phyloP scores from a whole-genome alignment of 2,888 invertebrate genomes.

The Ctenicera cuprea region DNA sequence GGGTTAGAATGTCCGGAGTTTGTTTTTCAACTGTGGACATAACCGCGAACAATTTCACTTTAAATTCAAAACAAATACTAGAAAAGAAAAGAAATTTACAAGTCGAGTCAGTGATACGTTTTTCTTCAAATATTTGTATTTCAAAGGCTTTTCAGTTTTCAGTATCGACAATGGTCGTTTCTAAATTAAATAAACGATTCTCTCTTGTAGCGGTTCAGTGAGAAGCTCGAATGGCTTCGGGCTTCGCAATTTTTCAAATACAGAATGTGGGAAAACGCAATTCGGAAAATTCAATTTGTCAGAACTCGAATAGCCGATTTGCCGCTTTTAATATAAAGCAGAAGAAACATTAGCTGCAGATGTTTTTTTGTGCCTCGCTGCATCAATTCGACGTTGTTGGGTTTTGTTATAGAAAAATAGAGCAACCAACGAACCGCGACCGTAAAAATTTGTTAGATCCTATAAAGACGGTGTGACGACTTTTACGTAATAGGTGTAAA shows the following conservation, averaged over 20 bases:
- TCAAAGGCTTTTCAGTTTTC: slow-evolving; percentile 60
- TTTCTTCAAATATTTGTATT: slow-evolving; percentile 62
- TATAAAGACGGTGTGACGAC: neutral
- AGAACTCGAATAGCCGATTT: slow-evolving; percentile 53
- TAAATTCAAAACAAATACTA: slow-evolving; percentile 55
- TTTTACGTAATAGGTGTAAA: slow-evolving; percentile 21
- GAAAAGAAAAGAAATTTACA: slow-evolving; percentile 52
- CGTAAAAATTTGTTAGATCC: slow-evolving; percentile 22
- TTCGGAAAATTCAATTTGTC: slow-evolving; percentile 64
- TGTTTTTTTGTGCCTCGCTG: slow-evolving; percentile 51
- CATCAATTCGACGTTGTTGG: slow-evolving; percentile 16
- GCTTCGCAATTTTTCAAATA: slow-evolving; percentile 64
- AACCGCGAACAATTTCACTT: slow-evolving; percentile 53
- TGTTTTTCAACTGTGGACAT: slow-evolving; percentile 38
- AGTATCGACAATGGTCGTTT: slow-evolving; percentile 50
- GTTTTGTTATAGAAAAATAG: slow-evolving; percentile 4
- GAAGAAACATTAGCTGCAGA: slow-evolving; percentile 53
- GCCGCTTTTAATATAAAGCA: slow-evolving; percentile 54
- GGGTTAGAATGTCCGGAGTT: slow-evolving; percentile 33
- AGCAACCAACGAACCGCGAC: neutral
- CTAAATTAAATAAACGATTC: slow-evolving; percentile 55
- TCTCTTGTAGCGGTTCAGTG: slow-evolving; percentile 59
- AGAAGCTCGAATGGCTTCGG: slow-evolving; percentile 60
- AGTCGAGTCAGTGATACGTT: slow-evolving; percentile 54
- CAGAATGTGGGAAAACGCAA: slow-evolving; percentile 62